phyloP scores from a whole-genome alignment of 2,888 invertebrate genomes.

The Pristionchus fissidentatus region DNA sequence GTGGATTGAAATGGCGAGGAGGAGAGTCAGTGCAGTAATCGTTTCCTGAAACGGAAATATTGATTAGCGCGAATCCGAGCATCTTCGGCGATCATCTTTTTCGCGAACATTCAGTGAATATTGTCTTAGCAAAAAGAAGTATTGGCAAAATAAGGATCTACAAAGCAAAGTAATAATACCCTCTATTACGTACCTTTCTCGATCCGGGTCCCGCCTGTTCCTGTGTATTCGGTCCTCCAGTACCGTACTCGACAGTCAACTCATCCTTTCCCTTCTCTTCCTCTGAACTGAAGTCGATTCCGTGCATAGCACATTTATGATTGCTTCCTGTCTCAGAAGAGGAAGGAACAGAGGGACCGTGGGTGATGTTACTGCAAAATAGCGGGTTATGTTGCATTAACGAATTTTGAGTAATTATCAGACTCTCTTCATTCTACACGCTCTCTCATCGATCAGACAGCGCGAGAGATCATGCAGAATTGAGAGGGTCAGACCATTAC shows the following conservation, averaged over 20 bases:
- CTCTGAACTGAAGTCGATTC: neutral
- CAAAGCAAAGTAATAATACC: no score
- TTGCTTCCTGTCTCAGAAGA: neutral
- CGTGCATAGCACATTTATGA: conserved; percentile 30
- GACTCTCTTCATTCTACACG: no score
- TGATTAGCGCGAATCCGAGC: neutral
- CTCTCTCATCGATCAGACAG: no score
- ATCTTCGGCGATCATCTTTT: neutral
- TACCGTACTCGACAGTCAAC: conserved; percentile 9
- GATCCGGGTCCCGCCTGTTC: no score
- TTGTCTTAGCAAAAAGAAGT: no score
- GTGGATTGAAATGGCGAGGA: conserved; percentile 38
- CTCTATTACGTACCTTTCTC: no score
- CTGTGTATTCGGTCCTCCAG: no score
- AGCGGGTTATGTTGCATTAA: neutral
- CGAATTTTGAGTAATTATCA: neutral
- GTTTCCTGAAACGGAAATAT: neutral
- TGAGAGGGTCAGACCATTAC: no score
- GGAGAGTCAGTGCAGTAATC: conserved; percentile 1
- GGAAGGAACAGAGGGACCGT: conserved; percentile 20
- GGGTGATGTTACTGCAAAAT: neutral
- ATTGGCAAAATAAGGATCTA: no score
- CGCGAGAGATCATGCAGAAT: no score
- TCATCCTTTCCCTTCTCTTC: neutral
- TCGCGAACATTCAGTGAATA: no score